Evolutionary conservation across 2,113 vertebrate species (phyloP).

Genomic region (Scopus umbretta): DNA sequence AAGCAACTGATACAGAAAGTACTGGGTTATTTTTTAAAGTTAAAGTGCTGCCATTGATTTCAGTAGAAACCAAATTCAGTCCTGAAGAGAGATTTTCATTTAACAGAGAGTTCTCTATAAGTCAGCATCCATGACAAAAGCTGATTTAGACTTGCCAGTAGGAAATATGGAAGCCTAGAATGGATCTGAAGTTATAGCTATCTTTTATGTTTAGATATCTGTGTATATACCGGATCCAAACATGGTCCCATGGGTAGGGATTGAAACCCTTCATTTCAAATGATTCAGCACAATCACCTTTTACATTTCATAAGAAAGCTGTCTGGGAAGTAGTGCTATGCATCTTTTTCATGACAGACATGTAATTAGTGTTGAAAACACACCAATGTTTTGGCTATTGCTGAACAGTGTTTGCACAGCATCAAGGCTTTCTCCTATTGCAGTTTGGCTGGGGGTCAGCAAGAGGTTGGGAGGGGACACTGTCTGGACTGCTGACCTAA

Average conservation of each 20-base stretch:
- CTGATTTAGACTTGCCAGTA: background rate
- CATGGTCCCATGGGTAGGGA: background rate
- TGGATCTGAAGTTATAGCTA: accelerated
- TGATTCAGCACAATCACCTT: background rate
- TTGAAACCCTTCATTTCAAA: background rate
- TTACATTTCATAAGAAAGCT: background rate
- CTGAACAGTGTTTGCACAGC: background rate
- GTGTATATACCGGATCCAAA: background rate
- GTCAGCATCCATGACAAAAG: background rate
- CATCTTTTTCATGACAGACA: background rate
- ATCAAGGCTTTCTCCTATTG: background rate
- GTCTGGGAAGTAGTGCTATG: background rate
- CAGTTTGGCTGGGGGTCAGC: accelerated
- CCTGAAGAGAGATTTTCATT: background rate
- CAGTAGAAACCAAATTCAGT: background rate
- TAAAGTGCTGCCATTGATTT: background rate
- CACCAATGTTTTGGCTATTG: background rate
- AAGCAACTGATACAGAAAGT: background rate
- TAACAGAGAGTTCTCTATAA: background rate
- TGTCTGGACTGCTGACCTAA: background rate
- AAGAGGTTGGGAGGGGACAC: background rate
- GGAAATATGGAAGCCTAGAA: background rate
- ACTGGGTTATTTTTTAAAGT: background rate
- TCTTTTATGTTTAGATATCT: background rate
- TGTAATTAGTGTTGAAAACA: background rate